Percentiles rank a stretch among this genome's conserved stretches.
Evolutionary conservation across 2,113 vertebrate genomes (phyloP).

Genomic region (Sula dactylatra): DNA sequence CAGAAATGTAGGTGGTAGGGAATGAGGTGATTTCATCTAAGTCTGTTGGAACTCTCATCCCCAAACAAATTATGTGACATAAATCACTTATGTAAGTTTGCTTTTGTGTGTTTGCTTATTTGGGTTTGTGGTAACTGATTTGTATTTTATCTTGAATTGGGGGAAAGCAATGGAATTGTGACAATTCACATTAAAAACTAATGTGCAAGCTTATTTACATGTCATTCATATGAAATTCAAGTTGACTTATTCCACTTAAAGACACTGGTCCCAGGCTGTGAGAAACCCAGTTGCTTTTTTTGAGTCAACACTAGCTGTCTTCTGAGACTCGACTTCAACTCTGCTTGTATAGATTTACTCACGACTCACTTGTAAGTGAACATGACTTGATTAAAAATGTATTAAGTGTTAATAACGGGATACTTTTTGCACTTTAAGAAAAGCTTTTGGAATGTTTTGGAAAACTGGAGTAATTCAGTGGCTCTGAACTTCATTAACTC

Average conservation of each 20-base stretch:
- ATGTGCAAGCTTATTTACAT: neutral
- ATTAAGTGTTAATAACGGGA: neutral
- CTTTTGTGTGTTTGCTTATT: neutral
- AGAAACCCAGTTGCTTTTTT: neutral
- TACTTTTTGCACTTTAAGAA: neutral
- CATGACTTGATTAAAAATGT: neutral
- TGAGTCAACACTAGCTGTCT: neutral
- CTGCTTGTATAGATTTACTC: neutral
- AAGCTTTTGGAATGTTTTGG: neutral
- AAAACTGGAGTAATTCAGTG: neutral
- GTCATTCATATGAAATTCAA: neutral
- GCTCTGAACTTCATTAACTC: neutral
- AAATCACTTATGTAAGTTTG: neutral
- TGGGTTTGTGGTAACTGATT: neutral
- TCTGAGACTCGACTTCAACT: neutral
- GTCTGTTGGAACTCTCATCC: neutral
- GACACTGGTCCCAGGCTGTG: neutral
- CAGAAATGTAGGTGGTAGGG: neutral
- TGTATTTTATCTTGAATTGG: neutral
- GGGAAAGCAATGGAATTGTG: neutral
- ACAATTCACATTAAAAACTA: neutral
- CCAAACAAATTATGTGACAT: neutral
- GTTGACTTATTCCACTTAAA: neutral
- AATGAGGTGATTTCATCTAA: neutral
- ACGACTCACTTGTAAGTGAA: neutral